phyloP scores from a whole-genome alignment of 2,797 vertebrate species.

The Onychomys arenicola region DNA sequence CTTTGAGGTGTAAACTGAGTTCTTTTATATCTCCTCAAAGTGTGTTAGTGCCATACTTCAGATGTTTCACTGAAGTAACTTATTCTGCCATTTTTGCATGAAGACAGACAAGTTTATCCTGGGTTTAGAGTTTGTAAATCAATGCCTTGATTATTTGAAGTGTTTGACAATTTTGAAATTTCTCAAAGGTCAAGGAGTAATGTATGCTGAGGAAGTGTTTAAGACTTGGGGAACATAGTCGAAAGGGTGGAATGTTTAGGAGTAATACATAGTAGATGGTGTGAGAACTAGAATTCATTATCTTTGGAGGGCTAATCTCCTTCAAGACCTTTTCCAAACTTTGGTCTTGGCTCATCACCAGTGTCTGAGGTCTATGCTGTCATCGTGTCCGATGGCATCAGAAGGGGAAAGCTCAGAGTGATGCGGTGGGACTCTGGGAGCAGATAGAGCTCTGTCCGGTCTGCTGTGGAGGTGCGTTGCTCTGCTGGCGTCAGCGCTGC shows the following conservation, averaged over 20 bases:
- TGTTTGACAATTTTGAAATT: not conserved
- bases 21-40: constrained; percentile 35
- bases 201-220: constrained; percentile 18
- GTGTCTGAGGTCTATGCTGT: constrained; percentile 17
- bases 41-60: constrained; percentile 35
- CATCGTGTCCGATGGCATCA: not conserved
- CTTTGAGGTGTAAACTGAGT: not conserved
- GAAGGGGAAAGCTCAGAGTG: not conserved
- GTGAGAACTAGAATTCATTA: constrained; percentile 27
- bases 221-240: constrained; percentile 19
- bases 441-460: not conserved
- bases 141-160: constrained; percentile 24
- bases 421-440: not conserved
- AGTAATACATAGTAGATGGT: not conserved
- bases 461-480: not conserved
- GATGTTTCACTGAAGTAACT: constrained; percentile 45
- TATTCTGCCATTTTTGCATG: not conserved
- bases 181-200: not conserved
- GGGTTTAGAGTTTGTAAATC: constrained; percentile 55
- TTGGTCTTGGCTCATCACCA: constrained; percentile 15
- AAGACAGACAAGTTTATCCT: constrained; percentile 39
- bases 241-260: not conserved
- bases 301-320: not conserved
- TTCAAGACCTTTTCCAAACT: constrained; percentile 15
- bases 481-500: not conserved